These are phyloP conservation scores for Podarcis siculus DNA, from an alignment of 2,797 vertebrate species.

Conservation along the genomic window DNA sequence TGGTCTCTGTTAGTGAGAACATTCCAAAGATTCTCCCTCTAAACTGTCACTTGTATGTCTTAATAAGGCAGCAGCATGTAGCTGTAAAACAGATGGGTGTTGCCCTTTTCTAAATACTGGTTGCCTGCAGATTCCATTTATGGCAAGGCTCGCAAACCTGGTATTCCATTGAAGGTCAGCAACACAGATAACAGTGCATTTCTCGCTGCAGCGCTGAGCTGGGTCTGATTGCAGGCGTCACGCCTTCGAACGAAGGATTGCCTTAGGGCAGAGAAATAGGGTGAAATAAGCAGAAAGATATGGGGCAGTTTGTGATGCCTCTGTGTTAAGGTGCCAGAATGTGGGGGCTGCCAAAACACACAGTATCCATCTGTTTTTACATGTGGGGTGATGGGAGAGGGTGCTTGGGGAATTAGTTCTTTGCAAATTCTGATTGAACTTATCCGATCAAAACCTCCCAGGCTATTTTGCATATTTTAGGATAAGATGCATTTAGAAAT, in stretches of 20 bases:
- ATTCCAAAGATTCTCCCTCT: slow-evolving; percentile 62
- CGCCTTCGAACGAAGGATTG: slow-evolving; percentile 10
- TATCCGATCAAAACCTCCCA: background rate
- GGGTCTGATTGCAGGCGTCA: background rate
- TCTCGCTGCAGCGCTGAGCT: slow-evolving; percentile 17
- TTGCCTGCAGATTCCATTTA: slow-evolving; percentile 62
- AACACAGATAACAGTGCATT: slow-evolving; percentile 26
- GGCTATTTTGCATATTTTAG: background rate
- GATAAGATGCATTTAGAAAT: background rate
- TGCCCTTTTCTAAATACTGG: slow-evolving; percentile 62
- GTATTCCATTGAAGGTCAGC: slow-evolving; percentile 68
- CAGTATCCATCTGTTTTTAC: background rate
- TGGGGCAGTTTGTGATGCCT: background rate
- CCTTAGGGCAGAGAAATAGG: slow-evolving; percentile 3
- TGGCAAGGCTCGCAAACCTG: slow-evolving; percentile 60
- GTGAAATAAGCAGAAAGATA: background rate
- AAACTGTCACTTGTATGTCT: slow-evolving; percentile 54
- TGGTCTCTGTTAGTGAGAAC: slow-evolving; percentile 38
- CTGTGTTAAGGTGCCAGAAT: background rate
- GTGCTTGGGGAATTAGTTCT: background rate
- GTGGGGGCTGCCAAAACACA: background rate
- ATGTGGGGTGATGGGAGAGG: background rate
- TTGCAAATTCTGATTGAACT: background rate
- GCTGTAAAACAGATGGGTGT: slow-evolving; percentile 47
- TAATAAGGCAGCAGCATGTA: slow-evolving; percentile 58